Base-by-base conservation (phyloP, 2,888 invertebrate genomes). In the Amblyjoppa proteus region DNA sequence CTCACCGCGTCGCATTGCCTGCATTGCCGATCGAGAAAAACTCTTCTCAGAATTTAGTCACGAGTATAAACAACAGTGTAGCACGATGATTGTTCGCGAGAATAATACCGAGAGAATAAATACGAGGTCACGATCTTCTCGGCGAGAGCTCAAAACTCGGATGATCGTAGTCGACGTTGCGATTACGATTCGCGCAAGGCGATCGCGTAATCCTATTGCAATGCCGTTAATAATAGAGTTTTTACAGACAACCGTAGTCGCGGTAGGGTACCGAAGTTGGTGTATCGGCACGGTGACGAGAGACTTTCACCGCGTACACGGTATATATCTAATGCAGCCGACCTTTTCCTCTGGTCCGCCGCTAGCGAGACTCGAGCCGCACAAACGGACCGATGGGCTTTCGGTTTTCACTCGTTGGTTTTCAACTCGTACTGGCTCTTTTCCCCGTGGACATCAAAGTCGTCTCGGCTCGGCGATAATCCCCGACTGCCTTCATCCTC, bases 171-270 rank as follows among this genome's bases (percentile, higher is more conserved):
- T 53, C 51, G n/a, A 45, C 49, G 25, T 34, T 73, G 49, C 25
- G 25, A 66, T 51, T 64, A 20, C 53, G 66, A 64, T 31, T 64
- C 34, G 11, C 31, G 49, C 49, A 56, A 66, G 41, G 25, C 70
- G 69, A 78, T 78, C 74, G 83, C 69, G 83, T 69, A 83, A 83
- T 83, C 31, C 58, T 45, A 66, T 31, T 74, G 25, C 74, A 38
- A 69, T 49, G 68, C 41, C 68, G 45, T n/a, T 74, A 74, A 68
- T 74, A 49, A 66, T 74, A 81, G 66, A 68, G 28, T 68, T 81
- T 74, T 68, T 68, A 81, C 28, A n/a, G 81, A 81, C 74, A 74
- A 69, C 16, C 64, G 49, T 41, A 25, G 41, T 11, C 0, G 28
- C 9, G 56, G 38, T 25, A 41, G 2, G 13, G 56, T 13, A 25